Evolutionary conservation across 1,140 invertebrate genomes (phyloP).

Genomic region (Philotrypesis tridentata): DNA sequence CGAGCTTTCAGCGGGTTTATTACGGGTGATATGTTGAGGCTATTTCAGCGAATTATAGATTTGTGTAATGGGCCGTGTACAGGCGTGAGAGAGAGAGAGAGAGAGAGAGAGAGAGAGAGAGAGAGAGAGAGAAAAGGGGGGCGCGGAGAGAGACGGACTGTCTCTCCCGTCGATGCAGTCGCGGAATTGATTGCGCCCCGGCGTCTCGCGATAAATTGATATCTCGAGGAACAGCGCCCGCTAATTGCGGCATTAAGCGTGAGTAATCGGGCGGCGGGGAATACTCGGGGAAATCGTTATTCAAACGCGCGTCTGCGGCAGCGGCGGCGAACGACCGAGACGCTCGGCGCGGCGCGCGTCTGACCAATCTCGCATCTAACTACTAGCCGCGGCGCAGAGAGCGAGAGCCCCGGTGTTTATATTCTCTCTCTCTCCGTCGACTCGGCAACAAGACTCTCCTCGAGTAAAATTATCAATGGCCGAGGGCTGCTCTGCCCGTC

Average conservation of each 20-base stretch:
- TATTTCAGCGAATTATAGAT: conserved; percentile 34
- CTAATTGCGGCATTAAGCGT: not conserved
- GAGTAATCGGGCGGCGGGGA: not conserved
- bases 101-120: too few species aligned
- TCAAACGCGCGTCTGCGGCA: not conserved
- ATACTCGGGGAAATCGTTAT: too few species aligned
- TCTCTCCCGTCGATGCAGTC: not conserved
- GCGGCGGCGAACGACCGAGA: too few species aligned
- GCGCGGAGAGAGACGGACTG: not conserved
- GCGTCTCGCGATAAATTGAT: conserved; percentile 2
- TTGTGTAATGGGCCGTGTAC: not conserved
- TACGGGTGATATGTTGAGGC: conserved; percentile 27
- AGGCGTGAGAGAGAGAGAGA: too few species aligned
- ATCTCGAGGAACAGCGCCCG: not conserved
- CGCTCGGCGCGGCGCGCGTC: not conserved
- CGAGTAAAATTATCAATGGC: conserved; percentile 14
- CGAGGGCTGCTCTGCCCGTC: not conserved
- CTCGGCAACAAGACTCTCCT: not conserved
- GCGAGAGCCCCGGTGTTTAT: too few species aligned
- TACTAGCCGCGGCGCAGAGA: not conserved
- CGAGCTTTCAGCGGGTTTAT: not conserved
- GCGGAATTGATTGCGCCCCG: not conserved
- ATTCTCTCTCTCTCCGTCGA: too few species aligned
- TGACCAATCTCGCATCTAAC: not conserved
- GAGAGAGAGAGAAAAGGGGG: too few species aligned